These are phyloP conservation scores for Xiphophorus hellerii DNA, from an alignment of 2,113 vertebrate species.

Conservation along the genomic window DNA sequence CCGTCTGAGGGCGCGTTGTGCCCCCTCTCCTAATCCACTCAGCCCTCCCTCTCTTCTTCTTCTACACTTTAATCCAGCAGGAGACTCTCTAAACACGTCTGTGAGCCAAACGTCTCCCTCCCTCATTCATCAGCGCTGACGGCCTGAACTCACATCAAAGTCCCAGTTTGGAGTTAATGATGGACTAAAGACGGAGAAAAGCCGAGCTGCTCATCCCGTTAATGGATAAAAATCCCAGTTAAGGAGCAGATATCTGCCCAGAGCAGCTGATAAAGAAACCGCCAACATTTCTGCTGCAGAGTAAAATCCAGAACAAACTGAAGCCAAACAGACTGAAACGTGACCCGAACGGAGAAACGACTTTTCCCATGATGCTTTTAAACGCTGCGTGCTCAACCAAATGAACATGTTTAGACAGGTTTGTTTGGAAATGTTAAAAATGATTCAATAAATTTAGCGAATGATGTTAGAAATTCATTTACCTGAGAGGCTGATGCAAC, in stretches of 20 bases:
- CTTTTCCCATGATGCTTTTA: not conserved
- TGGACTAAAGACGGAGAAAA: not conserved
- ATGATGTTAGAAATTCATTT: too few species aligned
- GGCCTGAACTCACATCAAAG: conserved; percentile 50
- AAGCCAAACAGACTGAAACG: not conserved
- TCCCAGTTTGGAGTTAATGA: conserved; percentile 3
- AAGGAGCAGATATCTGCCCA: not conserved
- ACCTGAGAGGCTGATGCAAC: too few species aligned
- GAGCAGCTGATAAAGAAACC: not conserved
- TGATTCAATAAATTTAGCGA: not conserved
- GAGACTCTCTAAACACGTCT: conserved; percentile 19
- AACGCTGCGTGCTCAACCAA: not conserved
- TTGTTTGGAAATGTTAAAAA: not conserved
- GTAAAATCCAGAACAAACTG: not conserved
- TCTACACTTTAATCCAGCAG: conserved; percentile 14
- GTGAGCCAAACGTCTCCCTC: conserved; percentile 23
- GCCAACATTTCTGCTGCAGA: not conserved
- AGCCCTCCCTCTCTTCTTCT: not conserved
- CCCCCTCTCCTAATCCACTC: conserved; percentile 40
- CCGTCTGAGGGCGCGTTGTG: conserved; percentile 23
- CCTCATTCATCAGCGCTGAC: conserved; percentile 47
- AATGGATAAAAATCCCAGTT: not conserved
- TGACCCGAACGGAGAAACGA: not conserved
- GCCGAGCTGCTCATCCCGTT: not conserved
- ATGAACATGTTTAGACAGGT: too few species aligned